phyloP scores from a whole-genome alignment of 2,797 vertebrate genomes.

The Manis crassicaudata region DNA sequence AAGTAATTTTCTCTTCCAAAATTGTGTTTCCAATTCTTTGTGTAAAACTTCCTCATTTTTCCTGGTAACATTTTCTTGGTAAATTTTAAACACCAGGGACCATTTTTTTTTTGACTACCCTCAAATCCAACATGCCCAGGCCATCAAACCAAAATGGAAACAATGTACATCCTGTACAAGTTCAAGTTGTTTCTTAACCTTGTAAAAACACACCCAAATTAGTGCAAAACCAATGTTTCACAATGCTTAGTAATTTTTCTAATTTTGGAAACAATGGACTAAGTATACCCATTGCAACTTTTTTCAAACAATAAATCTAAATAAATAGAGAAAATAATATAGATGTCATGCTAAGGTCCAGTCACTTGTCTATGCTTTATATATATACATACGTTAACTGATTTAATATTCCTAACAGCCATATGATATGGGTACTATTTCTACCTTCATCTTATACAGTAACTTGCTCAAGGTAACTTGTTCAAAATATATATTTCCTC shows the following conservation, averaged over 20 bases:
- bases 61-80: background rate
- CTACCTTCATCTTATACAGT: background rate
- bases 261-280: constrained; percentile 48
- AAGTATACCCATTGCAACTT: constrained; percentile 13
- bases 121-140: constrained; percentile 46
- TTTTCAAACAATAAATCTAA: constrained; percentile 12
- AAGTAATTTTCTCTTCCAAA: constrained; percentile 47
- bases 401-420: background rate
- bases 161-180: constrained; percentile 61
- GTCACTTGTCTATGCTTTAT: background rate
- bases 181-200: constrained; percentile 66
- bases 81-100: background rate
- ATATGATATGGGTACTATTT: background rate
- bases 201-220: constrained; percentile 48
- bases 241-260: constrained; percentile 11
- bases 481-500: background rate
- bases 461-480: background rate
- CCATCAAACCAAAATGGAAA: constrained; percentile 61
- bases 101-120: background rate
- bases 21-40: constrained; percentile 12
- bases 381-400: background rate
- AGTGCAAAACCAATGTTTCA: constrained; percentile 29
- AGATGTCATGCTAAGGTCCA: background rate
- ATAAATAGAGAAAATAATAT: constrained; percentile 13
- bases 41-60: constrained; percentile 46